These are phyloP conservation scores for Orientallactaga sibirica DNA, from an alignment of 2,797 vertebrate species.

Conservation along the genomic window DNA sequence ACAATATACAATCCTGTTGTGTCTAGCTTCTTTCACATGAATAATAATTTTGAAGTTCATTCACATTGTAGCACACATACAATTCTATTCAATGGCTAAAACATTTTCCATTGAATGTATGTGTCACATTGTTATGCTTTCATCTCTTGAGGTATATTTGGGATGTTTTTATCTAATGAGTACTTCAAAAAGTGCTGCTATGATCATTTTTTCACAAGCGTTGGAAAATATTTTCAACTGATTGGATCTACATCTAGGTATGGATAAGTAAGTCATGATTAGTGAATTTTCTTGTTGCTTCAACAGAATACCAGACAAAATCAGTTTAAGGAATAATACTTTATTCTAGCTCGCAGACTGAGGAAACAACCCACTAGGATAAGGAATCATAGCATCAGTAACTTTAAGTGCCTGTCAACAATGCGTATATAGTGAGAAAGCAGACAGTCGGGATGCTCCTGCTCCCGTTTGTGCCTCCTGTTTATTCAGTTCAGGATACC, in stretches of 20 bases:
- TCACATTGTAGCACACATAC: not conserved
- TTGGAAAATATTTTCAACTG: not conserved
- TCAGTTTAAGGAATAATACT: too few species aligned
- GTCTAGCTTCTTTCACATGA: not conserved
- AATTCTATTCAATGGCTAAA: not conserved
- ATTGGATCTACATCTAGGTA: not conserved
- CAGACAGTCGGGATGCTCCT: too few species aligned
- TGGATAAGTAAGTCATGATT: not conserved
- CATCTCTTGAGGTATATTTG: not conserved
- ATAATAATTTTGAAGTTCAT: not conserved
- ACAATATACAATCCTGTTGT: not conserved
- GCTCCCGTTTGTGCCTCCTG: too few species aligned
- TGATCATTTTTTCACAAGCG: not conserved
- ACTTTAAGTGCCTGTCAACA: too few species aligned
- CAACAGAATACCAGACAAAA: too few species aligned
- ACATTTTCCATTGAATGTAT: not conserved
- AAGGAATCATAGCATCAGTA: too few species aligned
- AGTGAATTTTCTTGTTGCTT: too few species aligned
- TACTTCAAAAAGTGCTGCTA: too few species aligned
- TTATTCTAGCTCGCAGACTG: too few species aligned
- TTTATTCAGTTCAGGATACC: too few species aligned
- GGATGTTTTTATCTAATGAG: not conserved
- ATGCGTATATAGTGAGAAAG: too few species aligned
- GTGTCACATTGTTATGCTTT: not conserved
- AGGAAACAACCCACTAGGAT: too few species aligned